Percentiles rank a stretch among this genome's conserved stretches.
Conservation (phyloP, 2,113 vertebrate genomes). For the Serilophus lunatus region DNA sequence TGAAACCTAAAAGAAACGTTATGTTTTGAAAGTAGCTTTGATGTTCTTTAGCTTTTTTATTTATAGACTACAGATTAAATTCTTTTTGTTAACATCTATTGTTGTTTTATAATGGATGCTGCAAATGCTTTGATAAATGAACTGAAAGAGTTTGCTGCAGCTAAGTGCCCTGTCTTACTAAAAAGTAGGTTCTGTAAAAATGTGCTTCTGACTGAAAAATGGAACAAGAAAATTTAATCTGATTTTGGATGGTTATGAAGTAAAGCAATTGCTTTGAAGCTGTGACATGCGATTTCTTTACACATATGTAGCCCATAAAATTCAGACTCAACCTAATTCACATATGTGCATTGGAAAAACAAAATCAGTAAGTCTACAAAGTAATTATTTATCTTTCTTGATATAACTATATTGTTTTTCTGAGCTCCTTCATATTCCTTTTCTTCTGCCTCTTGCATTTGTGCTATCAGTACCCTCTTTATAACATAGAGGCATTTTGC, state of each 20-base stretch:
- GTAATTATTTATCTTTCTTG: not conserved
- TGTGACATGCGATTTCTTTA: not conserved
- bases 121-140: conserved; percentile 47
- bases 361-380: not conserved
- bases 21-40: conserved; percentile 26
- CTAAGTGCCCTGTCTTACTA: not conserved
- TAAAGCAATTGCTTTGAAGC: not conserved
- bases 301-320: not conserved
- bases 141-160: conserved; percentile 41
- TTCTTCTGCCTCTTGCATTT: not conserved
- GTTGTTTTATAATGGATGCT: conserved; percentile 20
- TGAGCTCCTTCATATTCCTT: not conserved
- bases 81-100: conserved; percentile 54
- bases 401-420: not conserved
- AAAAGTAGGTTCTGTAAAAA: not conserved
- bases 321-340: not conserved
- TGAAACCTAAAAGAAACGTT: conserved; percentile 24
- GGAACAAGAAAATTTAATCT: not conserved
- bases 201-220: conserved; percentile 2
- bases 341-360: not conserved
- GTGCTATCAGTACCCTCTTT: not conserved
- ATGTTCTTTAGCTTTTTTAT: conserved; percentile 52
- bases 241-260: conserved; percentile 4
- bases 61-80: conserved; percentile 56
- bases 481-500: not conserved